Evolutionary conservation across 2,113 vertebrate genomes (phyloP), one percentile per base, ranked within the genome.

Genomic region (Sisor rabdophorus): DNA sequence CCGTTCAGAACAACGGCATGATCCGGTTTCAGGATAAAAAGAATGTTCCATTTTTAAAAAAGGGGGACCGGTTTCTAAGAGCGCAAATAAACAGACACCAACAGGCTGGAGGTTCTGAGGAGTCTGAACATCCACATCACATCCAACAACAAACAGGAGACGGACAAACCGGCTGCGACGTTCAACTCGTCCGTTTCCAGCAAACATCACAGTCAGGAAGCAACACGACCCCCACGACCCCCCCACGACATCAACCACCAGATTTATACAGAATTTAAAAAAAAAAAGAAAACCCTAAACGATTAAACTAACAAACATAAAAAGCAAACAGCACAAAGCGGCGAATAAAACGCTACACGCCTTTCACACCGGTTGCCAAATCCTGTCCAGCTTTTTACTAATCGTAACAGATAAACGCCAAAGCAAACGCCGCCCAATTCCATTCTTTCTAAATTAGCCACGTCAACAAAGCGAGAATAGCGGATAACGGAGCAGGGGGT

Each of bases 121-220:
- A 68, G 50, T 77, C 20, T 73, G 26, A 71, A 48, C 68, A 75
- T 26, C n/a, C 67, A 36, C 76, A 79, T 44, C 50, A 22, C 77
- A 71, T 85, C 70, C 80, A 87, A 85, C 86, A 84, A 87, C 87
- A 84, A 84, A 89, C 80, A 80, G 61, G 80, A 64, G 53, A 78
- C 24, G 59, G 81, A 86, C 17, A 61, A 13, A 20, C 52, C 59
- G 26, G 77, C 32, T 16, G 77, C 30, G 79, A 8, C 40, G 10
- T 79, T 77, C 75, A 85, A 76, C 85, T 78, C 79, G 73, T 75
- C 81, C 81, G 76, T 64, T 47, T 65, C 85, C 70, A 32, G 11
- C 71, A 30, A 44, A 80, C 85, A 81, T 36, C 5, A 55, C 48
- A 72, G 73, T 69, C 72, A 68, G 68, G 80, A 56, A 64, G 83